Conservation (phyloP, 2,888 invertebrate species). For the Pocota personata region DNA sequence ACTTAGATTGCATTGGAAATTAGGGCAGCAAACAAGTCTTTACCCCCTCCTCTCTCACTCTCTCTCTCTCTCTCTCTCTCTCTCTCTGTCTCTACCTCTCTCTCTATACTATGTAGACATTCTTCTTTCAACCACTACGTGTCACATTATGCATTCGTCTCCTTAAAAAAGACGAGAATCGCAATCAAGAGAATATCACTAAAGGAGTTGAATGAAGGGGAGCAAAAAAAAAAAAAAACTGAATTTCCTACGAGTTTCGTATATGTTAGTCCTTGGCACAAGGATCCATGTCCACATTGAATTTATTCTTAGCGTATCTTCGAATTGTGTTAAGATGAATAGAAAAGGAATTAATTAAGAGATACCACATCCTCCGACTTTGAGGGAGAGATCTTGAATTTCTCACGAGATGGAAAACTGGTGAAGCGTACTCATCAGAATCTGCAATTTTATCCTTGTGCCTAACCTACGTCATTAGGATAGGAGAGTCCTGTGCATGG, state of each 20-base stretch:
- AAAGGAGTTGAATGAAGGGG: background rate
- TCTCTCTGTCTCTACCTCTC: too few relatives aligned
- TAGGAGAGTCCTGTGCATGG: slow-evolving; percentile 16
- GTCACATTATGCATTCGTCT: slow-evolving; percentile 52
- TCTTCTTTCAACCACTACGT: slow-evolving; percentile 36
- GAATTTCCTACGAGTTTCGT: background rate
- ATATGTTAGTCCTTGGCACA: background rate
- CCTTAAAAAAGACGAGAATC: background rate
- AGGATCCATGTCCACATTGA: slow-evolving; percentile 7
- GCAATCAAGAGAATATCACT: slow-evolving; percentile 10
- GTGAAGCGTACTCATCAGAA: slow-evolving; percentile 34
- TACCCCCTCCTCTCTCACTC: background rate
- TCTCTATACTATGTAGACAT: background rate
- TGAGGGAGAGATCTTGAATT: slow-evolving; percentile 4
- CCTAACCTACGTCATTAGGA: background rate
- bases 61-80: too few relatives aligned
- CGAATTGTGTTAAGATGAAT: slow-evolving; percentile 40
- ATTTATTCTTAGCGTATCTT: slow-evolving; percentile 16
- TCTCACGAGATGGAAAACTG: background rate
- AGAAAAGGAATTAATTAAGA: slow-evolving; percentile 43
- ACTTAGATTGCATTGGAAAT: slow-evolving; percentile 52
- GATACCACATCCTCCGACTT: slow-evolving; percentile 25
- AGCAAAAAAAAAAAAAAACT: background rate
- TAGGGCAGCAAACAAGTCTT: slow-evolving; percentile 20
- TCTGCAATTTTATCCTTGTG: slow-evolving; percentile 23